Percentiles rank a stretch among this genome's conserved stretches.
phyloP scores from a whole-genome alignment of 2,888 invertebrate genomes.

The Fissipunctia ypsillon region DNA sequence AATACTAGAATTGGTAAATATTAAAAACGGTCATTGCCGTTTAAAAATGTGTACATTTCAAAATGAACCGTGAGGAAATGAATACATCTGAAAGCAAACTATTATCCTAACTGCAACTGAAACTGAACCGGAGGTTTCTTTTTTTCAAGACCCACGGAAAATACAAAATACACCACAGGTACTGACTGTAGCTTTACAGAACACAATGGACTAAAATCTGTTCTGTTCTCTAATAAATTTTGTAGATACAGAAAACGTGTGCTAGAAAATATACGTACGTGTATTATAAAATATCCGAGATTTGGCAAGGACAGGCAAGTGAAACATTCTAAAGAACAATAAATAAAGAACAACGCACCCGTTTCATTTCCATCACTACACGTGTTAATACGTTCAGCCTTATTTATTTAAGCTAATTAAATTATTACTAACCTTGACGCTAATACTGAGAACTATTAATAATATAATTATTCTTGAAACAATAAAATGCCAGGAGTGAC shows the following conservation, averaged over 20 bases:
- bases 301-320: slow-evolving; percentile 58
- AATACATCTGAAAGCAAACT: neutral
- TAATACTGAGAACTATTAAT: slow-evolving; percentile 22
- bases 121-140: neutral
- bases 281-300: slow-evolving; percentile 47
- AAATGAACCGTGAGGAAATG: slow-evolving; percentile 1
- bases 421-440: slow-evolving; percentile 51
- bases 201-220: neutral
- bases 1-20: slow-evolving; percentile 14
- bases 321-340: slow-evolving; percentile 58
- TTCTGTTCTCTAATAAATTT: neutral
- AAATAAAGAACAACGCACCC: slow-evolving; percentile 41
- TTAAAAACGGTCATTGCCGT: neutral
- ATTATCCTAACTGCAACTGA: neutral
- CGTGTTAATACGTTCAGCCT: slow-evolving; percentile 39
- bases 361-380: slow-evolving; percentile 51
- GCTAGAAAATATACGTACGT: slow-evolving; percentile 1
- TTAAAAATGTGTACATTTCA: slow-evolving; percentile 1
- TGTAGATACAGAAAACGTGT: neutral
- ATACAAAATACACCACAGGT: neutral
- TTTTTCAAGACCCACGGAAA: neutral
- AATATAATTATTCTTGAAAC: slow-evolving; percentile 26
- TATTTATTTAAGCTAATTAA: slow-evolving; percentile 53
- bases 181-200: neutral
- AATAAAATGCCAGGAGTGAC: slow-evolving; percentile 12